Conservation (phyloP, 2,888 invertebrate species). For the Nymphalis urticae region DNA sequence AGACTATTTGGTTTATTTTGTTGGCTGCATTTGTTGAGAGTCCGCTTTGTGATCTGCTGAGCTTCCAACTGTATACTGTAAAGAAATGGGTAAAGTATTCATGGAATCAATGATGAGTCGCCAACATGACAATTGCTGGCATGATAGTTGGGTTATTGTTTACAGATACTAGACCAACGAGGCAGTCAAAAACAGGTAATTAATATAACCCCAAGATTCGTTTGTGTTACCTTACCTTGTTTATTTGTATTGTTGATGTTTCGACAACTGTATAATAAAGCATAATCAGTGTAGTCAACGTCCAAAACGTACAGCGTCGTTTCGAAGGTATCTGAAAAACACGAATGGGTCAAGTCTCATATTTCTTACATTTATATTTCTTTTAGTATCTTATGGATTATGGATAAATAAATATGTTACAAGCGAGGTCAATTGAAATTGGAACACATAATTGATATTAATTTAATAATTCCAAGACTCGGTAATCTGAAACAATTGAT, state of each 20-base stretch:
- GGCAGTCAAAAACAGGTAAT: too few relatives aligned
- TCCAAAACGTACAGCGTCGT: conserved; percentile 83
- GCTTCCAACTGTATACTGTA: conserved; percentile 71
- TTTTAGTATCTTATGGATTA: too few relatives aligned
- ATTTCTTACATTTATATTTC: background rate
- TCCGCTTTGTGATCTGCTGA: conserved; percentile 53
- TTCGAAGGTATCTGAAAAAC: conserved; percentile 51
- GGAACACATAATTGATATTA: too few relatives aligned
- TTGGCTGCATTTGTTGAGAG: conserved; percentile 49
- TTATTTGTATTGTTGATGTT: conserved; percentile 49
- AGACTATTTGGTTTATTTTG: conserved; percentile 50
- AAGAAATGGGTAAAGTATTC: conserved; percentile 5
- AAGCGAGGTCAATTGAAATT: too few relatives aligned
- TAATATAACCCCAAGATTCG: too few relatives aligned
- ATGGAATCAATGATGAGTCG: too few relatives aligned
- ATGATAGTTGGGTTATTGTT: too few relatives aligned
- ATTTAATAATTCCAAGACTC: too few relatives aligned
- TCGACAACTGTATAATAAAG: conserved; percentile 84
- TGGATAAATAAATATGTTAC: too few relatives aligned
- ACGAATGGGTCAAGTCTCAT: background rate
- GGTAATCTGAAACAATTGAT: background rate
- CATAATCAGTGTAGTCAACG: conserved; percentile 83
- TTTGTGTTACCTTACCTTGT: conserved; percentile 54
- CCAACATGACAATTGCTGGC: too few relatives aligned
- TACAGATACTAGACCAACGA: too few relatives aligned